Conservation (phyloP, 2,113 vertebrate genomes). For the Elephas maximus region DNA sequence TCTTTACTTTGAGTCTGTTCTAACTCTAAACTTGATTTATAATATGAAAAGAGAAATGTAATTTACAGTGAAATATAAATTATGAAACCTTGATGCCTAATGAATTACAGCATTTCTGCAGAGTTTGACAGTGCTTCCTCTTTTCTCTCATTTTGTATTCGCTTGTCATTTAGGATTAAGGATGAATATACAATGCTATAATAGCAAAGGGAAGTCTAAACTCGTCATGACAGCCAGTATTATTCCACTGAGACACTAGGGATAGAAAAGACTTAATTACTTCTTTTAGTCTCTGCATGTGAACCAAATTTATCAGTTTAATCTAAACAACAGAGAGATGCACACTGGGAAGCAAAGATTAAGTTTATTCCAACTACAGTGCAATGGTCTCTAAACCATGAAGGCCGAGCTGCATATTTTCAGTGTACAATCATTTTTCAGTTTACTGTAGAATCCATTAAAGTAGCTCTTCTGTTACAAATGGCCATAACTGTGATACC, state of each 20-base stretch:
- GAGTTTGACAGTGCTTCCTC: constrained; percentile 46
- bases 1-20: neutral
- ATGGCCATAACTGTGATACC: neutral
- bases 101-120: neutral
- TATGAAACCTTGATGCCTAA: constrained; percentile 68
- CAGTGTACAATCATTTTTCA: neutral
- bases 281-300: constrained; percentile 29
- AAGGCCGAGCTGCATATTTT: neutral
- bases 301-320: constrained; percentile 76
- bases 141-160: constrained; percentile 72
- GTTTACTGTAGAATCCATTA: neutral
- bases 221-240: constrained; percentile 65
- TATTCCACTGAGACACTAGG: constrained; percentile 68
- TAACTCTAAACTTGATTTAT: neutral
- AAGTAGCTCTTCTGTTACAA: constrained; percentile 13
- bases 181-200: constrained; percentile 65
- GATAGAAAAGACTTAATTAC: constrained; percentile 70
- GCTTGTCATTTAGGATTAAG: constrained; percentile 84
- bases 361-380: neutral
- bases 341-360: constrained; percentile 66
- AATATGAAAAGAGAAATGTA: neutral
- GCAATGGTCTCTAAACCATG: constrained; percentile 15
- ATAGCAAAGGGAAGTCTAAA: constrained; percentile 75
- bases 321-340: constrained; percentile 64
- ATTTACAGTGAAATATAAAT: constrained; percentile 51